Conservation (phyloP, 2,888 invertebrate genomes). For the Exephanes ischioxanthus region DNA sequence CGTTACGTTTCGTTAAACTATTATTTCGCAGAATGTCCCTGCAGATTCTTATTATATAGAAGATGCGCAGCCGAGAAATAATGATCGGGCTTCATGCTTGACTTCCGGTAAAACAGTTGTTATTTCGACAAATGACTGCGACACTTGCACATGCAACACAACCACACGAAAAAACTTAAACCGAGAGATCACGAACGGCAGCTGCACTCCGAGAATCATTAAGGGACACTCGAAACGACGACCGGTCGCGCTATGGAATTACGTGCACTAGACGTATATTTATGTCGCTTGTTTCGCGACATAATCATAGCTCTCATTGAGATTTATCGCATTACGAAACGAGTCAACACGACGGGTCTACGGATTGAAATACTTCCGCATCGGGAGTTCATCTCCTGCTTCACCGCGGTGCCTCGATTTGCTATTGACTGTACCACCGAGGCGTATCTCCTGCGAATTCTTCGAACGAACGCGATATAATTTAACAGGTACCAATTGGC, state of each 20-base stretch:
- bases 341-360: constrained; percentile 7
- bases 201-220: not conserved
- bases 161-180: not conserved
- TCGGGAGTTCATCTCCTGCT: constrained; percentile 12
- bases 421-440: constrained; percentile 19
- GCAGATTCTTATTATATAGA: too few relatives aligned
- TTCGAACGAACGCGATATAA: constrained; percentile 24
- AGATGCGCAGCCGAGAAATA: too few relatives aligned
- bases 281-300: not conserved
- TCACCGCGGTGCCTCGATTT: constrained; percentile 1
- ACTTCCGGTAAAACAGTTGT: not conserved
- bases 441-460: constrained; percentile 43
- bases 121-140: not conserved
- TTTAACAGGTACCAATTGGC: not conserved
- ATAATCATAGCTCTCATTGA: constrained; percentile 12
- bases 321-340: constrained; percentile 51
- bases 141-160: not conserved
- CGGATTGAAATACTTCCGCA: constrained; percentile 21
- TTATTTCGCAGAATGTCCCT: too few relatives aligned
- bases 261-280: constrained; percentile 1
- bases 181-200: not conserved
- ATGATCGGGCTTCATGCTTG: too few relatives aligned
- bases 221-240: not conserved
- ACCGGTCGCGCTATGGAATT: constrained; percentile 16
- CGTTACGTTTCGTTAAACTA: too few relatives aligned